Evolutionary conservation across 1,140 invertebrate species (phyloP).

Genomic region (Panagrolaimus sp.): DNA sequence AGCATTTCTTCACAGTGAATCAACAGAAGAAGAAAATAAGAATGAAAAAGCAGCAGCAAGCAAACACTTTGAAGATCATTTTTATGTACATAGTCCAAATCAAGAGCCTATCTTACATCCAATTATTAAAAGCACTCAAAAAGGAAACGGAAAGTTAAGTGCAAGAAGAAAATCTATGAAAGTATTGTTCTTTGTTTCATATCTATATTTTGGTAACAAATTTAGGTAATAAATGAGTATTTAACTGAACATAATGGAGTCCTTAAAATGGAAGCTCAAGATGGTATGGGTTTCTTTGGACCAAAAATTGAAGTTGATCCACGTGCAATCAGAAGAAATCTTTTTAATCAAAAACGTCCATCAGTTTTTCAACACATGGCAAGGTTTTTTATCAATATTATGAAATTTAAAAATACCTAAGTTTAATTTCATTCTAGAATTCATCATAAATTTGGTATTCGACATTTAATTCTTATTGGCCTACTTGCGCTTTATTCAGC

Average conservation of each 20-base stretch:
- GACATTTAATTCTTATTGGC: conserved; percentile 3
- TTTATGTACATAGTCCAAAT: neutral
- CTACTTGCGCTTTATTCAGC: neutral
- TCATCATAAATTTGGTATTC: conserved; percentile 13
- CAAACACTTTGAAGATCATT: neutral
- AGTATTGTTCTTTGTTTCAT: neutral
- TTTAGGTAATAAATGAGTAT: neutral
- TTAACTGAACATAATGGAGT: neutral
- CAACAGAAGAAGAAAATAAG: neutral
- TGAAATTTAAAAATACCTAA: too few species aligned
- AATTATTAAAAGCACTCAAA: neutral
- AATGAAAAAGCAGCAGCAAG: neutral
- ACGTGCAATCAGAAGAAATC: neutral
- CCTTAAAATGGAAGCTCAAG: neutral
- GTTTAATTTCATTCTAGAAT: neutral
- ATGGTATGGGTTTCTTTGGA: neutral
- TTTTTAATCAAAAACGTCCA: conserved; percentile 10
- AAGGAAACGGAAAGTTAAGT: neutral
- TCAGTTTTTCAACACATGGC: conserved; percentile 19
- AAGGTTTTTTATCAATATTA: too few species aligned
- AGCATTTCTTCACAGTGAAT: neutral
- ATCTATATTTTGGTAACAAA: too few species aligned
- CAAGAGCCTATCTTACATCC: neutral
- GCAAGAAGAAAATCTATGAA: conserved; percentile 3
- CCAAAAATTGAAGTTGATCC: neutral